phyloP scores from a whole-genome alignment of 2,113 vertebrate genomes.

The Carassius auratus region DNA sequence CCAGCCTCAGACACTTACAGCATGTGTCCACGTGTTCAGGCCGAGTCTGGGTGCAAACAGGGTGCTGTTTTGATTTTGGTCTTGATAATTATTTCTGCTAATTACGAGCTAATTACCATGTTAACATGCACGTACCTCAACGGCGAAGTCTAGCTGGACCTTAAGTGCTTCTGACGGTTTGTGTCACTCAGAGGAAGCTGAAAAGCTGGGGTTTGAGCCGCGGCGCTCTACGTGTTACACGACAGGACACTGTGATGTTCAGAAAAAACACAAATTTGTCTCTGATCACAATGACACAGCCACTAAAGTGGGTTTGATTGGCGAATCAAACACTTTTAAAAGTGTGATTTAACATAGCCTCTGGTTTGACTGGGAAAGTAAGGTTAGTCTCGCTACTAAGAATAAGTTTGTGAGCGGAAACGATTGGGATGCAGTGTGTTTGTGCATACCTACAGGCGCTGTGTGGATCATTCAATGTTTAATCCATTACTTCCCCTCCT shows the following conservation, averaged over 20 bases:
- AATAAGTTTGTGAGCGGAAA: constrained; percentile 65
- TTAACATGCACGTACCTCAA: background rate
- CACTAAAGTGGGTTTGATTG: constrained; percentile 13
- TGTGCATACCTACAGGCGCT: constrained; percentile 50
- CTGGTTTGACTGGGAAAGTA: constrained; percentile 24
- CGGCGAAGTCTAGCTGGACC: background rate
- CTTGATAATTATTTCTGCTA: constrained; percentile 37
- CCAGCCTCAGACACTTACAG: background rate
- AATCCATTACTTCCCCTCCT: constrained; percentile 69
- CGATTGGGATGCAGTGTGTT: constrained; percentile 52
- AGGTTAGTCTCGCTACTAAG: constrained; percentile 65
- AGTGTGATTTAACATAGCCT: constrained; percentile 18
- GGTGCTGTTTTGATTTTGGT: constrained; percentile 6
- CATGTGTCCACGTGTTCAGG: background rate
- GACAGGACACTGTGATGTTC: background rate
- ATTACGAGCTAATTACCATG: constrained; percentile 41
- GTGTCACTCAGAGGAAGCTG: constrained; percentile 16
- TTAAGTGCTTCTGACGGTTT: constrained; percentile 1
- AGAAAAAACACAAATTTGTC: background rate
- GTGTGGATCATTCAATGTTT: constrained; percentile 66
- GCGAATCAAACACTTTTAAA: constrained; percentile 28
- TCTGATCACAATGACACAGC: constrained; percentile 13
- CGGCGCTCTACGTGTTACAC: background rate
- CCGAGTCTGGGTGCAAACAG: background rate
- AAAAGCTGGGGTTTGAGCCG: background rate